Base-by-base conservation (phyloP, 2,113 vertebrate genomes). In the Cygnus buccinator region DNA sequence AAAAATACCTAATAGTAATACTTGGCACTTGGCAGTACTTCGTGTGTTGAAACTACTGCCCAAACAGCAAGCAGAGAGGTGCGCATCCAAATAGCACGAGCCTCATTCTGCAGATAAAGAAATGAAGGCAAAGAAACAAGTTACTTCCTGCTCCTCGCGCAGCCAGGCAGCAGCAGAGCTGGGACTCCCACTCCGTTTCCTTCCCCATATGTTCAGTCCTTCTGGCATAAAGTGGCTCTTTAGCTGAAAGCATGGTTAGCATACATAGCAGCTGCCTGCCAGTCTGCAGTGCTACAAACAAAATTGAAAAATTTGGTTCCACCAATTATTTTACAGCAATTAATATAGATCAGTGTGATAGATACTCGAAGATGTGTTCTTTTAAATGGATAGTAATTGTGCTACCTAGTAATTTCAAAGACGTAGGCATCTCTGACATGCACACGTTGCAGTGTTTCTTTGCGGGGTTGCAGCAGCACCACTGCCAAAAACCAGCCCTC, bases 11-110 rank as follows among this genome's bases (percentile, higher is more conserved):
- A 70, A 26, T 13, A 33, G 26, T 13, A 82, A 86, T 19, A 48
- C 61, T 6, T 68, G 48, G 39, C 58, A 26, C 52, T 89, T 8
- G 46, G 52, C 35, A 50, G 59, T 3, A 35, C 67, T 92, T 70
- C 22, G 21, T 1, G 2, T 25, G 39, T 59, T 72, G 35, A 61
- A 84, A 63, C 23, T 43, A 6, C 39, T 25, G 48, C 7, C 48
- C 43, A 15, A 58, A 52, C 0, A 13, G 59, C 68, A 87, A 82
- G 59, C 28, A 28, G 37, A 2, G 4, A 87, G 33, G 82, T 65
- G 83, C 23, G 10, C 41, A 11, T 2, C 0, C 3, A 62, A 66
- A 11, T 62, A 81, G 3, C 37, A 44, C 0, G 1, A 57, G 35
- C 20, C 13, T 61, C 25, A 7, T 68, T 59, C 75, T 46, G 28